phyloP scores from a whole-genome alignment of 2,113 vertebrate genomes.

The Rhinoptilus africanus region DNA sequence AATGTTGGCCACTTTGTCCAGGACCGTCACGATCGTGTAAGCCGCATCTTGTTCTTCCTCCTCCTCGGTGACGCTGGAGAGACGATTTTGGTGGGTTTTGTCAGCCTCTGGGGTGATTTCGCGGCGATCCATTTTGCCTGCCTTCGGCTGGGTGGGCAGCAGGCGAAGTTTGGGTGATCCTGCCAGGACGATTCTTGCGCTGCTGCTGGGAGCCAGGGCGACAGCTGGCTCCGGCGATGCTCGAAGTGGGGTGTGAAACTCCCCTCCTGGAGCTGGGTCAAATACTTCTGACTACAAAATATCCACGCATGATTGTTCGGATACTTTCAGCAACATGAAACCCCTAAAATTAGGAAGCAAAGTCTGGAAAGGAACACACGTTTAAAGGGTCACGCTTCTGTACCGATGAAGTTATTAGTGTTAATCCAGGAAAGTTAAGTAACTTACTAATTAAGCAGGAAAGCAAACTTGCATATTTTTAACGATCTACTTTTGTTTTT shows the following conservation, averaged over 20 bases:
- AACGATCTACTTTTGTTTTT: slow-evolving; percentile 36
- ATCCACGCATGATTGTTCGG: slow-evolving; percentile 73
- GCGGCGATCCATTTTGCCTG: slow-evolving; percentile 78
- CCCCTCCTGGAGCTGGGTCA: slow-evolving; percentile 73
- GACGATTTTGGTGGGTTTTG: slow-evolving; percentile 79
- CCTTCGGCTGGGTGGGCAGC: background rate
- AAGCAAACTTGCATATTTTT: slow-evolving; percentile 48
- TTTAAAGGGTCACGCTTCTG: slow-evolving; percentile 60
- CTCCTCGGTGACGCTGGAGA: slow-evolving; percentile 80
- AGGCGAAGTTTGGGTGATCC: slow-evolving; percentile 23
- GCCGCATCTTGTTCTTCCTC: slow-evolving; percentile 87
- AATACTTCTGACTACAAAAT: slow-evolving; percentile 79
- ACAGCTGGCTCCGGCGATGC: slow-evolving; percentile 68
- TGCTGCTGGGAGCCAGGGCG: slow-evolving; percentile 44
- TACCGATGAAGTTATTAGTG: slow-evolving; percentile 54
- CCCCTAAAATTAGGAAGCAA: slow-evolving; percentile 80
- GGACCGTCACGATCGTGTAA: slow-evolving; percentile 89
- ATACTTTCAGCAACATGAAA: slow-evolving; percentile 88
- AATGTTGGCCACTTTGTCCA: slow-evolving; percentile 92
- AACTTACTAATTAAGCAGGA: slow-evolving; percentile 65
- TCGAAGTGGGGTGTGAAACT: slow-evolving; percentile 72
- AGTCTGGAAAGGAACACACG: slow-evolving; percentile 63
- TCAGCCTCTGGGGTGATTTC: slow-evolving; percentile 72
- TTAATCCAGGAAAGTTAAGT: slow-evolving; percentile 63
- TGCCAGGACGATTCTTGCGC: slow-evolving; percentile 32